These are phyloP conservation scores for Silurus lanzhouensis DNA, from an alignment of 2,797 vertebrate species.

Conservation along the genomic window DNA sequence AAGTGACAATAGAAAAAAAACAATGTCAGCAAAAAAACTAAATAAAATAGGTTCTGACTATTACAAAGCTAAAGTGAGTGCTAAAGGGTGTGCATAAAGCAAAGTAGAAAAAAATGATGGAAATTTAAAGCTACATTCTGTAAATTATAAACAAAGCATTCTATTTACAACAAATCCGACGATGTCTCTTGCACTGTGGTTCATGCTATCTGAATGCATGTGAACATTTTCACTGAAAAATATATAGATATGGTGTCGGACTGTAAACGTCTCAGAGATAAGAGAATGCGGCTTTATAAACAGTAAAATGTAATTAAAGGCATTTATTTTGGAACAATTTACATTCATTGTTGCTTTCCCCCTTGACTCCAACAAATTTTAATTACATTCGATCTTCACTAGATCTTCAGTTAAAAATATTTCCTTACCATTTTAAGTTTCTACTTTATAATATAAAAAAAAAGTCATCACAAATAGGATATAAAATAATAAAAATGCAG, in stretches of 20 bases:
- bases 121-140: slow-evolving; percentile 44
- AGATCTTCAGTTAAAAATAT: slow-evolving; percentile 64
- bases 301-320: slow-evolving; percentile 49
- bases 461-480: slow-evolving; percentile 58
- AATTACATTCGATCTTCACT: slow-evolving; percentile 71
- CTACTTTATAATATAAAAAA: slow-evolving; percentile 53
- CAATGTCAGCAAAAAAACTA: slow-evolving; percentile 67
- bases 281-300: slow-evolving; percentile 43
- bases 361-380: slow-evolving; percentile 70
- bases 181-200: neutral
- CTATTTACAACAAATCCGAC: neutral
- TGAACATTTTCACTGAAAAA: neutral
- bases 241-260: neutral
- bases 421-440: slow-evolving; percentile 36
- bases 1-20: slow-evolving; percentile 64
- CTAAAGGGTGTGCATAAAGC: slow-evolving; percentile 55
- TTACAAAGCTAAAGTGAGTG: slow-evolving; percentile 64
- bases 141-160: slow-evolving; percentile 52
- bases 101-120: slow-evolving; percentile 58
- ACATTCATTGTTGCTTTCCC: slow-evolving; percentile 73
- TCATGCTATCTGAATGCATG: neutral
- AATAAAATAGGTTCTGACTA: slow-evolving; percentile 55
- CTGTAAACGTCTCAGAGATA: neutral
- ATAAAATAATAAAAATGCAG: slow-evolving; percentile 61
- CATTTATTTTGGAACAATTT: slow-evolving; percentile 69